Evolutionary conservation across 92 coral and sea anemone species (phyloP).

Genomic region (Muricea muricata): DNA sequence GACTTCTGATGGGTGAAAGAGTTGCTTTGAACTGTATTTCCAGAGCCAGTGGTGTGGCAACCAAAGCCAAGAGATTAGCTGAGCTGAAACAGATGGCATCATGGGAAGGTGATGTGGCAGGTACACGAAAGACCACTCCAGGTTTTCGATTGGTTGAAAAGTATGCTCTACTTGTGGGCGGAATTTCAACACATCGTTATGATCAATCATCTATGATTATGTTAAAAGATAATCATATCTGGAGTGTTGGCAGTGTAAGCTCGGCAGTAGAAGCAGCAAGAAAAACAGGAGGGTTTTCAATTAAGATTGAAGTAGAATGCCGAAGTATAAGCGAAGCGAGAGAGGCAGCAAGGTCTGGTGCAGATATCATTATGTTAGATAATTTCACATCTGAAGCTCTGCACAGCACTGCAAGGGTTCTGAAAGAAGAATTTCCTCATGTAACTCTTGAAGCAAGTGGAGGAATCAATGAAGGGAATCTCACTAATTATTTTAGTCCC

Average conservation of each 20-base stretch:
- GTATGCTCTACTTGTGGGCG: conserved; percentile 90
- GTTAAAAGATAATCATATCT: conserved; percentile 97
- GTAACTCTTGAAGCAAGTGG: conserved; percentile 95
- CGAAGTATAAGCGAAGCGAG: conserved; percentile 90
- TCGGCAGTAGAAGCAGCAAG: conserved; percentile 86
- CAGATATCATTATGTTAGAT: conserved; percentile 93
- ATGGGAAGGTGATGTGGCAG: conserved; percentile 97
- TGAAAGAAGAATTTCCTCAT: conserved; percentile 83
- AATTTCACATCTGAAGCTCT: conserved; percentile 85
- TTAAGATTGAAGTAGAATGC: conserved; percentile 97
- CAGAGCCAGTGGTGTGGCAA: conserved; percentile 94
- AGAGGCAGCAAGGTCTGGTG: conserved; percentile 83
- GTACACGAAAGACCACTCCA: conserved; percentile 96
- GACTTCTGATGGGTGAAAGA: conserved; percentile 88
- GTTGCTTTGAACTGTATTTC: conserved; percentile 89
- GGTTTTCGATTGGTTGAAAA: conserved; percentile 97
- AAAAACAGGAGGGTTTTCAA: conserved; percentile 87
- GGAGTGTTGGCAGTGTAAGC: conserved; percentile 83
- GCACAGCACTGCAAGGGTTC: conserved; percentile 72
- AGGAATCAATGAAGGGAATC: conserved; percentile 75
- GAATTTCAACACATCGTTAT: conserved; percentile 92
- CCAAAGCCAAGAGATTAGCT: conserved; percentile 74
- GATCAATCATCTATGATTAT: conserved; percentile 94
- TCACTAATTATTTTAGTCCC: conserved; percentile 84
- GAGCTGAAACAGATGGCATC: conserved; percentile 66